Base-by-base conservation (phyloP, 2,888 invertebrate genomes). In the Macrophya alboannulata region DNA sequence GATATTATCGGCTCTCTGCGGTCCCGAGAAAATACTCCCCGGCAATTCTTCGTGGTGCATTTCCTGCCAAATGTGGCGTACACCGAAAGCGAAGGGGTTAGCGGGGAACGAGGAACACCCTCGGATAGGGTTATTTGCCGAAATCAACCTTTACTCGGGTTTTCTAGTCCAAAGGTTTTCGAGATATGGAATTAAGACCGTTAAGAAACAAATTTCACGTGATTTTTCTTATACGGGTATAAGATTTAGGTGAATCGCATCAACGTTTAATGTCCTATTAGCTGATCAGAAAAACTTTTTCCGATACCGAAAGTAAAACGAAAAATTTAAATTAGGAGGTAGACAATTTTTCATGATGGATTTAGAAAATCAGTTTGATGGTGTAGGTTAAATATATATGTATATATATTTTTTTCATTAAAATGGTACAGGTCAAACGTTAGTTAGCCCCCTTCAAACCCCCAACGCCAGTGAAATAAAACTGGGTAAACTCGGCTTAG, bases 51-150 rank as follows among this genome's bases (percentile, higher is more conserved):
- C 74, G 45, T 74, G 74, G 74, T 74, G 74, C 74, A 74, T 74
- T 74, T 74, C 74, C 45, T 74, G 74, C 74, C 74, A 74, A 74
- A 74, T 74, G 74, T 74, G 43, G 25, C 45, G 74, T 74, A 74
- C n/a, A 21, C 17, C 43, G 1, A 74, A 21, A 21, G 45, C 45
- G 21, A 25, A 21, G 21, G 45, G 74, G 74, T 21, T 15, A 31
- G 1, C 68, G 15, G 37, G 68, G 31, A 55, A 12, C 37, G 17
- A n/a, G 17, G 15, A 43, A 40, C 40, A 3, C 21, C 45, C 43
- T 74, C 45, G 74, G 43, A 43, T 45, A 31, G 45, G 74, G 45
- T 74, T 74, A 74, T 45, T 45, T 45, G 74, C 3, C 43, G 21
- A 21, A 74, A 74, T 74, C 45, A 25, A 45, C 21, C 21, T 43